phyloP scores from a whole-genome alignment of 2,888 invertebrate genomes.

The Ophion slaviceki region DNA sequence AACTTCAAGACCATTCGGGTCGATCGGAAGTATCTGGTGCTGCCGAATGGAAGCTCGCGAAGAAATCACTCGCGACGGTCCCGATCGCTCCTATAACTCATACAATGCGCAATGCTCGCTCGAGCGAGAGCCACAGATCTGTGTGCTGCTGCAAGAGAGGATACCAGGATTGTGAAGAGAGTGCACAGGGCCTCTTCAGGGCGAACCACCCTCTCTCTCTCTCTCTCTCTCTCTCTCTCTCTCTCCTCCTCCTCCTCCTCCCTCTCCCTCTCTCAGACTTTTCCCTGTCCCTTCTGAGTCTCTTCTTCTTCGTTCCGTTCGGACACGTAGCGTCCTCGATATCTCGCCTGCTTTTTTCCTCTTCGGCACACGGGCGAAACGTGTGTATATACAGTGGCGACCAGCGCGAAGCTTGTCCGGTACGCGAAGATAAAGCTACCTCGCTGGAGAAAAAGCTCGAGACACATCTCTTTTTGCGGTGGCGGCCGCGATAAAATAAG shows the following conservation, averaged over 20 bases:
- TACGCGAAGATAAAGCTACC: conserved; percentile 1
- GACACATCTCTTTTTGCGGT: neutral
- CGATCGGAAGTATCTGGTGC: conserved; percentile 28
- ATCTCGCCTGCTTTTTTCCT: conserved; percentile 43
- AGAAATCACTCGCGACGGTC: conserved; percentile 20
- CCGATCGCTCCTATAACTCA: conserved; percentile 6
- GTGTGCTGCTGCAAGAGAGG: conserved; percentile 30
- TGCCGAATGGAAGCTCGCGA: neutral
- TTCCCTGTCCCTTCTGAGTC: neutral
- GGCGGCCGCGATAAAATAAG: too few species aligned
- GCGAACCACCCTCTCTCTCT: neutral
- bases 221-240: too few species aligned
- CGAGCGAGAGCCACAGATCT: conserved; percentile 27
- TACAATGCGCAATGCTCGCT: conserved; percentile 24
- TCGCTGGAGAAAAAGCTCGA: neutral
- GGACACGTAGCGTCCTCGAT: conserved; percentile 52
- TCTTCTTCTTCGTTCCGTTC: conserved; percentile 41
- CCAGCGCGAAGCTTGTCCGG: neutral
- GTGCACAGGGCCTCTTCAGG: neutral
- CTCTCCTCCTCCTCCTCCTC: too few species aligned
- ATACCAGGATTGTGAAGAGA: conserved; percentile 2
- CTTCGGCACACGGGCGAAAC: conserved; percentile 23
- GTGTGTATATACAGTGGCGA: conserved; percentile 15
- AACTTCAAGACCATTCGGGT: conserved; percentile 13
- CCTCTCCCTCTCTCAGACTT: neutral